Base-by-base conservation (phyloP, 2,888 invertebrate species). In the Platerodrilus igneus region DNA sequence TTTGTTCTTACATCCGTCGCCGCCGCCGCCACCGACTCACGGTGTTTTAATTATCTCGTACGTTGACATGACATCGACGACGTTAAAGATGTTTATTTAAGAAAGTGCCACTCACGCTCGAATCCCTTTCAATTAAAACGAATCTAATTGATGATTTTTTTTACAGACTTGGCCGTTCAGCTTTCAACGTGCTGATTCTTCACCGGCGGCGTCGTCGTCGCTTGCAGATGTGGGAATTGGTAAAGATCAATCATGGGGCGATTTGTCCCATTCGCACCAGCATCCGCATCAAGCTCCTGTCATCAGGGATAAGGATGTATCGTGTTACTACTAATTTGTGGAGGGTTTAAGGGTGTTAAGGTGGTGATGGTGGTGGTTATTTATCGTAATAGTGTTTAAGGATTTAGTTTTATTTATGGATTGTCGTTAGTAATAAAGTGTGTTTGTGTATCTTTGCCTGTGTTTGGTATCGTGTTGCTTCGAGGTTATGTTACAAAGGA, bases 151-250 rank as follows among this genome's bases (percentile, higher is more conserved):
- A 37, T 26, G n/a, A 47, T 52, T 45, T n/a, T n/a, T 45, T 45
- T 77, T 75, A 15, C 76, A 86, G 86, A 83, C 83, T n/a, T 86
- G 86, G 86, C 86, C 86, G 1, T 86, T 85, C 58, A 82, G 82
- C 40, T 83, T 86, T 60, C 85, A 85, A 64, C 78, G 81, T 35
- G 38, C 56, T 17, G 55, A 55, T 45, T 74, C 74, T 9, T 73
- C 73, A 2, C n/a, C n/a, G n/a, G n/a, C n/a, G n/a, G n/a, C n/a
- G n/a, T n/a, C n/a, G n/a, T n/a, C n/a, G n/a, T n/a, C n/a, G n/a
- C n/a, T n/a, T n/a, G 60, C 72, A 4, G 64, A 74, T 41, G 71
- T 70, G 53, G 71, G 70, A 53, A 63, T 70, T 2, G 60, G 57
- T 26, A 52, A 55, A 45, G 58, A 58, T 25, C 37, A 47, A 19